A percentile compares a stretch with the other conserved stretches of the same genome.
Conservation (phyloP, 2,888 invertebrate species). For the Colostygia pectinataria region DNA sequence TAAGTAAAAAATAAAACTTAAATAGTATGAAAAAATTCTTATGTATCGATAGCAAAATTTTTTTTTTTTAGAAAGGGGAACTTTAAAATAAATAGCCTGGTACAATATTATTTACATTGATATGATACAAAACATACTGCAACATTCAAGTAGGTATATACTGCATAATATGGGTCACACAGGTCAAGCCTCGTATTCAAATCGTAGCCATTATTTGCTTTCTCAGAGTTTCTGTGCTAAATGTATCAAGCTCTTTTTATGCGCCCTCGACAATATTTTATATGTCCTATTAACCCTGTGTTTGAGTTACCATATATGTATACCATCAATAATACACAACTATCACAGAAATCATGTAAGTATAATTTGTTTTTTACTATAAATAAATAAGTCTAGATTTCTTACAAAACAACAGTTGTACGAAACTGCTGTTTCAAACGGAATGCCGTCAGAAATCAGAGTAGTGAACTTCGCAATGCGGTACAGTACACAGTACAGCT, state of each 20-base stretch:
- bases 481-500: slow-evolving; percentile 38
- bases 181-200: not conserved
- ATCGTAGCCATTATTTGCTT: slow-evolving; percentile 3
- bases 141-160: not conserved
- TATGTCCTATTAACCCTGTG: no score
- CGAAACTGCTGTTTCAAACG: slow-evolving; percentile 54
- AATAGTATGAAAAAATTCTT: no score
- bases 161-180: not conserved
- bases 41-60: no score
- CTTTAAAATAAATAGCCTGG: not conserved
- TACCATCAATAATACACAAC: no score
- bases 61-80: no score
- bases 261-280: no score
- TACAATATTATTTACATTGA: not conserved
- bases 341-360: no score
- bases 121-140: not conserved
- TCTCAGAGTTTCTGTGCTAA: slow-evolving; percentile 5
- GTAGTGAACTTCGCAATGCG: slow-evolving; percentile 58
- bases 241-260: not conserved
- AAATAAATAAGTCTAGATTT: no score
- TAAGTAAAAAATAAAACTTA: not conserved
- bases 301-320: no score
- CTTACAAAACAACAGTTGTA: slow-evolving; percentile 62
- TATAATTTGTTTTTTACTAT: no score
- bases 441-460: slow-evolving; percentile 60